phyloP scores from a whole-genome alignment of 2,888 invertebrate species.

The Idaea aversata region DNA sequence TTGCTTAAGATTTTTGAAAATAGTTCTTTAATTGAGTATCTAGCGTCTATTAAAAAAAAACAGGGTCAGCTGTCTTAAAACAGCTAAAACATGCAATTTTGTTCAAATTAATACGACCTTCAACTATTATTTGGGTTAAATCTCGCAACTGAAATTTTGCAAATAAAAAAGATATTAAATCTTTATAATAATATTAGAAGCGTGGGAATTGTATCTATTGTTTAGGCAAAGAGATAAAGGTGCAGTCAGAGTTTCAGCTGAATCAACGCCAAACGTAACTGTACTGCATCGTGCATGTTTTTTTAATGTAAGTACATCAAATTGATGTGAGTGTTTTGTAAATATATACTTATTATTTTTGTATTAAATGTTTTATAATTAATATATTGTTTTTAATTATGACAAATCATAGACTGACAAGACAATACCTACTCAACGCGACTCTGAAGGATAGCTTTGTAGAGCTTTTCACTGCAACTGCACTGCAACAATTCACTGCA shows the following conservation, averaged over 20 bases:
- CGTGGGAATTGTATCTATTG: not conserved
- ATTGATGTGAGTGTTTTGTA: conserved; percentile 76
- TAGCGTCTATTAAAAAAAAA: not conserved
- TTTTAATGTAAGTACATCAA: conserved; percentile 65
- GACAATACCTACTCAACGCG: no score
- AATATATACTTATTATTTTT: conserved; percentile 70
- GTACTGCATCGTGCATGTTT: conserved; percentile 47
- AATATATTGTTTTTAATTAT: conserved; percentile 33
- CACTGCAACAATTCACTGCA: no score
- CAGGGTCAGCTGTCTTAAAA: not conserved
- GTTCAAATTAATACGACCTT: not conserved
- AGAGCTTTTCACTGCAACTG: no score
- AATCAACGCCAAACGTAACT: conserved; percentile 49
- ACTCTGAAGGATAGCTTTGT: no score
- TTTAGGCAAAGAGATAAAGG: conserved; percentile 5
- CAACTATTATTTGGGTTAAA: conserved; percentile 3
- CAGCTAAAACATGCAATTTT: not conserved
- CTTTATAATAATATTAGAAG: not conserved
- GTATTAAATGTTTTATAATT: conserved; percentile 62
- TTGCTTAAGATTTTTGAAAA: no score
- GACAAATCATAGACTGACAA: no score
- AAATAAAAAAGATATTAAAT: not conserved
- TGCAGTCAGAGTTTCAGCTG: conserved; percentile 36
- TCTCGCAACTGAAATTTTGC: not conserved
- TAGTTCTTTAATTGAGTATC: not conserved